phyloP scores from a whole-genome alignment of 2,888 invertebrate genomes.

The Neuroscelio doddi region DNA sequence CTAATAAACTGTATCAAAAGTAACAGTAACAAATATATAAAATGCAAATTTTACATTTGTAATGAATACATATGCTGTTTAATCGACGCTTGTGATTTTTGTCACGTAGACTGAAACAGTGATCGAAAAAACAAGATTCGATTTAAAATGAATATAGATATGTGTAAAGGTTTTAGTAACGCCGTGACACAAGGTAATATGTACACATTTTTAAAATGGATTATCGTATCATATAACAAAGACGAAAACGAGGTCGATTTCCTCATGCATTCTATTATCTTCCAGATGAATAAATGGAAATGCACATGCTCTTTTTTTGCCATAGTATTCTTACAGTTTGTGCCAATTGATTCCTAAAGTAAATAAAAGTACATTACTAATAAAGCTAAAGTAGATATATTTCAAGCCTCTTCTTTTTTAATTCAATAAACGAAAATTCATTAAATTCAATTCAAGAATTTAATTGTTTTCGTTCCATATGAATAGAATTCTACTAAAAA shows the following conservation, averaged over 20 bases:
- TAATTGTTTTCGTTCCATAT: too few species aligned
- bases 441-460: too few species aligned
- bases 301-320: conserved; percentile 54
- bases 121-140: conserved; percentile 44
- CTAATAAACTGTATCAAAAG: too few species aligned
- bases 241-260: conserved; percentile 56
- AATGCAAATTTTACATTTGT: too few species aligned
- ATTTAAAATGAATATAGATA: conserved; percentile 58
- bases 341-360: conserved; percentile 61
- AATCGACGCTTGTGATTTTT: too few species aligned
- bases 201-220: conserved; percentile 53
- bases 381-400: conserved; percentile 9
- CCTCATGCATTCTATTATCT: conserved; percentile 58
- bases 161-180: conserved; percentile 54
- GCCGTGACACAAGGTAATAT: conserved; percentile 50
- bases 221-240: conserved; percentile 52
- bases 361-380: conserved; percentile 60
- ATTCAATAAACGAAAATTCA: too few species aligned
- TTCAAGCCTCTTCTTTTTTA: conserved; percentile 11
- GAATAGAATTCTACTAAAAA: too few species aligned
- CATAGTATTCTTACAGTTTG: conserved; percentile 56
- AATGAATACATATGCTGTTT: too few species aligned
- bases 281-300: conserved; percentile 60
- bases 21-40: too few species aligned
- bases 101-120: not conserved